Evolutionary conservation across 2,113 vertebrate genomes (phyloP), one percentile per base, ranked within the genome.

Genomic region (Acanthisitta chloris): DNA sequence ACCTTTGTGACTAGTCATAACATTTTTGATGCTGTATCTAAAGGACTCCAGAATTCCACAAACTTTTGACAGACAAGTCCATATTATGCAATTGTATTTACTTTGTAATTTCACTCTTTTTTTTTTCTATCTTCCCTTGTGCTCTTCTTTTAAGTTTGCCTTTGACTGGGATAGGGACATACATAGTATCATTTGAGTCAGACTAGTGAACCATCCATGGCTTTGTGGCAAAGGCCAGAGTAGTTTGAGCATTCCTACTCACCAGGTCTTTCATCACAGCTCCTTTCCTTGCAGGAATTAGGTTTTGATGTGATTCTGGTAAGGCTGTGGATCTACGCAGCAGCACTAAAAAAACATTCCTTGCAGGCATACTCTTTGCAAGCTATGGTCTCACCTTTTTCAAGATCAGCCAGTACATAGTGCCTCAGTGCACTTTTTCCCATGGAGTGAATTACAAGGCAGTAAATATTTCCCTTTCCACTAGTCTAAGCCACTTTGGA

Each of bases 401-500:
- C 58, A 73, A 24, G 33, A 64, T 91, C 55, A 69, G 34, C 17
- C 74, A 77, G 23, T 33, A 52, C 25, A 29, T 66, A 90, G 55
- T 67, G 43, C n/a, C 31, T 80, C 48, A 36, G 42, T 40, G 51
- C 38, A 48, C 29, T 51, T 91, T 76, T 74, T 87, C 59, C 34
- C 70, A 82, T 34, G 23, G 58, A 36, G 26, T 59, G 26, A 88
- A 54, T 74, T 49, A 83, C 23, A 74, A 81, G 65, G 59, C 67
- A 88, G 58, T 43, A 91, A 94, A 51, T 93, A 77, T 66, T 90
- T 86, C 71, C 33, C 14, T 46, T 96, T 78, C 64, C 45, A 45
- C 42, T 74, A 70, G 40, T 40, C 31, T 76, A 12, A 90, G 26
- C 13, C 74, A 54, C 76, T 96, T 90, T 86, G 45, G 85, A 73